Evolutionary conservation across 2,888 invertebrate species (phyloP), one percentile per base, ranked within the genome.

Genomic region (Muscina levida): DNA sequence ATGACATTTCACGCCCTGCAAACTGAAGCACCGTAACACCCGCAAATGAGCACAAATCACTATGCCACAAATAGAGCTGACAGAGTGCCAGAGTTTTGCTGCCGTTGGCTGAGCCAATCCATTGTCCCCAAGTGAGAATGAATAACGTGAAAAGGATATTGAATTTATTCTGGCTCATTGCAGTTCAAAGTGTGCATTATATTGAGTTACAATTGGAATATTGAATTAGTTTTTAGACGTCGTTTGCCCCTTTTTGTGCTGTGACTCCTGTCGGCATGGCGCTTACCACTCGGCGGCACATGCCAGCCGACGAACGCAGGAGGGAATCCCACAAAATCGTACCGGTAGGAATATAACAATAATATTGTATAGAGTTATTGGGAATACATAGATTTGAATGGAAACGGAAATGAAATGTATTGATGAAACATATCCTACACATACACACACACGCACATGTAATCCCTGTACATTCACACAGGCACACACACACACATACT

Each of bases 131-230:
- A 19, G 39, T 62, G 62, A 42, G 62, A 72, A 77, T 75, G 68
- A 76, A 68, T 75, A 81, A 77, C 71, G 53, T 72, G 42, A 75
- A 81, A 81, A 67, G 77, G 82, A 82, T 80, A 83, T 83, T 81
- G 72, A 83, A 83, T 82, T 82, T 83, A 83, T 83, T 83, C 74
- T 78, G 78, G 71, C 77, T 83, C 80, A 81, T 80, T 82, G 80
- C 83, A 82, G 82, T 79, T 83, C 77, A 79, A 80, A 82, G 79
- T 78, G 72, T 77, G 80, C 82, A 82, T 82, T 82, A 80, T 75
- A 80, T 77, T 82, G 71, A 77, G 78, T 79, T 83, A 82, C 83
- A 83, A 79, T 73, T 82, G 53, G 77, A 82, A 80, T 68, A 75
- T 73, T 79, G 78, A 83, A 82, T 75, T 82, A 73, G 66, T 74